These are phyloP conservation scores for Morpho achilles DNA, from an alignment of 2,888 invertebrate species.

Conservation along the genomic window DNA sequence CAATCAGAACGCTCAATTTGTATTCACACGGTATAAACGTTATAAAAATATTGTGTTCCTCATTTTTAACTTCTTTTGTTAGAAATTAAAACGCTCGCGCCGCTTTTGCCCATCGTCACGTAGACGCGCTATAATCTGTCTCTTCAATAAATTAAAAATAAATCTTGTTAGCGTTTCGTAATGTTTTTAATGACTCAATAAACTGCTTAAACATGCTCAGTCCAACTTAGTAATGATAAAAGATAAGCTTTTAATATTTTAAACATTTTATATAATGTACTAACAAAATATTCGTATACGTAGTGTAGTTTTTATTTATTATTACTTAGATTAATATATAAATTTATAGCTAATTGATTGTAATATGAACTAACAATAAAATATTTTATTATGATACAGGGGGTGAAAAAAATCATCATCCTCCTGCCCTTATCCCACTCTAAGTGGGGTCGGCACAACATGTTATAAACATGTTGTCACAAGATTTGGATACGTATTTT, in stretches of 20 bases:
- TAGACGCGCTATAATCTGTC: conserved; percentile 64
- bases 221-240: neutral
- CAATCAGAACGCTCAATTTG: conserved; percentile 66
- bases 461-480: too few relatives aligned
- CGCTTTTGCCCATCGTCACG: conserved; percentile 59
- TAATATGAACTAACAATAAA: too few relatives aligned
- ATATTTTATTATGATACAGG: too few relatives aligned
- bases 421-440: too few relatives aligned
- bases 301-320: too few relatives aligned
- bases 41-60: conserved; percentile 69
- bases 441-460: too few relatives aligned
- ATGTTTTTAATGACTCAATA: conserved; percentile 34
- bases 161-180: conserved; percentile 39
- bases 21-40: conserved; percentile 61
- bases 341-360: too few relatives aligned
- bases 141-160: conserved; percentile 65
- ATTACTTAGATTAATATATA: too few relatives aligned
- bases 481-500: too few relatives aligned
- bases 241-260: neutral
- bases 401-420: too few relatives aligned
- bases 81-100: conserved; percentile 64
- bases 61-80: conserved; percentile 69
- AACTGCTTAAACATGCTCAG: conserved; percentile 13
- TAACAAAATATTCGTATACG: neutral
- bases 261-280: neutral